phyloP scores from a whole-genome alignment of 1,140 invertebrate genomes.

The Eubasilissa regina region DNA sequence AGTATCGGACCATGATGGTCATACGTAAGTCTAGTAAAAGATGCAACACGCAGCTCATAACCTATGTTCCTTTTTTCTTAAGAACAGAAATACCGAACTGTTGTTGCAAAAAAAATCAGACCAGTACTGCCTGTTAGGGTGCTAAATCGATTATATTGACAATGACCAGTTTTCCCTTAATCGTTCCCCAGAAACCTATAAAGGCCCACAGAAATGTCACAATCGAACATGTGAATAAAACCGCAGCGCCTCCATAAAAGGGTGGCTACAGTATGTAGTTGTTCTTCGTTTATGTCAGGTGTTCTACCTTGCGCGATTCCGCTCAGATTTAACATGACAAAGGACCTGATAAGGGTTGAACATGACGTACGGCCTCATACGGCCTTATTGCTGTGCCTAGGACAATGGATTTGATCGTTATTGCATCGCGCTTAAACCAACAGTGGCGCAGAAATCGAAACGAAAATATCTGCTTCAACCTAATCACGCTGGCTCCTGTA shows the following conservation, averaged over 20 bases:
- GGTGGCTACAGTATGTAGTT: background rate
- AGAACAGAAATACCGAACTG: too few relatives aligned
- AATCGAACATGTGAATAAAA: background rate
- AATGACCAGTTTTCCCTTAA: background rate
- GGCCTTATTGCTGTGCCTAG: background rate
- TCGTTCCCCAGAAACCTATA: background rate
- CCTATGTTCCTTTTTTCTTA: too few relatives aligned
- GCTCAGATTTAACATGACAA: slow-evolving; percentile 9
- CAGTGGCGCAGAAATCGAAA: too few relatives aligned
- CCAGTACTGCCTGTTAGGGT: background rate
- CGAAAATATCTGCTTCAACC: too few relatives aligned
- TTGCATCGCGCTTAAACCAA: too few relatives aligned
- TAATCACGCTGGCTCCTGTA: background rate
- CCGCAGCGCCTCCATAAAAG: slow-evolving; percentile 1
- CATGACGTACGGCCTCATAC: background rate
- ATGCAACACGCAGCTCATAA: too few relatives aligned
- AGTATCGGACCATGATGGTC: too few relatives aligned
- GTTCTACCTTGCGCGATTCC: slow-evolving; percentile 5
- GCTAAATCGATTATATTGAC: background rate
- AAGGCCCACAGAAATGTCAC: background rate
- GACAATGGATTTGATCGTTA: background rate
- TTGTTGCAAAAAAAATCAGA: background rate
- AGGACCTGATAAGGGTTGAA: slow-evolving; percentile 4
- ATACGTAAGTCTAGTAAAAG: too few relatives aligned
- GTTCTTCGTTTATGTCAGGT: slow-evolving; percentile 1